Evolutionary conservation across 2,113 vertebrate genomes (phyloP), one percentile per base, ranked within the genome.

Genomic region (Spea multiplicata): DNA sequence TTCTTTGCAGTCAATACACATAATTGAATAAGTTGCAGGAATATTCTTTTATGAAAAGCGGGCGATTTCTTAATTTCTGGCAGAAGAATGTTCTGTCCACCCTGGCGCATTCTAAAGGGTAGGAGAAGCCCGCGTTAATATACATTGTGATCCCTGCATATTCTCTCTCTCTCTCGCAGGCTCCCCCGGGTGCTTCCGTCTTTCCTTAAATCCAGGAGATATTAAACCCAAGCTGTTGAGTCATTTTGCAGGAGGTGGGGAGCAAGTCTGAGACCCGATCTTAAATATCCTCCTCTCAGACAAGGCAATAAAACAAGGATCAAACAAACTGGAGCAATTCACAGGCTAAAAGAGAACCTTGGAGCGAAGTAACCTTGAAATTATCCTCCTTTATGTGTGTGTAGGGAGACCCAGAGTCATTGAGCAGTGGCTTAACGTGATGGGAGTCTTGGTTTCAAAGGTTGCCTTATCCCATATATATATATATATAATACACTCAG

Each of bases 231-330:
- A 74, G 78, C 78, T 80, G 71, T 72, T 74, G 64, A 74, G 71
- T 80, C 78, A 80, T 80, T 80, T 73, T 80, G 78, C 71, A 80
- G 71, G 50, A 68, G 78, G 78, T 80, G 78, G 64, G 65, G 78
- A 74, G 78, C 66, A 61, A 61, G 78, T 68, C 78, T 57, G 50
- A 74, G 71, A 49, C 78, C 30, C 71, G 59, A 74, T 80, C 71
- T 61, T 44, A 71, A 66, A 73, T 80, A 80, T 80, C 71, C 78
- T 67, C 64, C 71, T 80, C 71, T 57, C 78, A 80, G 78, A 80
- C 71, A 80, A 80, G 78, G 78, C 78, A 80, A 80, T 80, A 80
- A 80, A 80, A 80, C 78, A 80, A 80, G 78, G 78, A 80, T 80
- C 78, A 80, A 72, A 80, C 71, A 80, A 80, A 80, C 78, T 55